These are phyloP conservation scores for Orycteropus afer DNA, from an alignment of 2,113 vertebrate genomes.

Conservation along the genomic window DNA sequence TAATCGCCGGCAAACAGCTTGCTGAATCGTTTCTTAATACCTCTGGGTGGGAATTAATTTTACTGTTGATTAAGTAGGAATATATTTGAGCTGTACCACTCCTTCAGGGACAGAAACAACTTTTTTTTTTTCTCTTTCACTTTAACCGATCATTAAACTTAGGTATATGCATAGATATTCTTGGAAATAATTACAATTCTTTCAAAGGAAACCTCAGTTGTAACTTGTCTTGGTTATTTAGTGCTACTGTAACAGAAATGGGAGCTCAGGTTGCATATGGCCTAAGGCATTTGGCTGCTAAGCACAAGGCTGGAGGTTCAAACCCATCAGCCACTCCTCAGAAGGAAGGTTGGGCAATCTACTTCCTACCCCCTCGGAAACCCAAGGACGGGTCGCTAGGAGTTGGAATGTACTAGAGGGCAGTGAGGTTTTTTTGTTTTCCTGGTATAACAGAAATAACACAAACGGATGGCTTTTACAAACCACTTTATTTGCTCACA, in stretches of 20 bases:
- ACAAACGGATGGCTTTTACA: neutral
- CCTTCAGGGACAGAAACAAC: constrained; percentile 57
- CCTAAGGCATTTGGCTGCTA: too few relatives aligned
- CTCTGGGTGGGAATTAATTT: constrained; percentile 69
- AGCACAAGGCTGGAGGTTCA: too few relatives aligned
- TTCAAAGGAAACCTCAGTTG: neutral
- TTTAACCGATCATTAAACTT: constrained; percentile 2
- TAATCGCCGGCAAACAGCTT: constrained; percentile 72
- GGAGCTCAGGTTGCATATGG: too few relatives aligned
- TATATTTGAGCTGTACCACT: constrained; percentile 34
- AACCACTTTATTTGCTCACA: neutral
- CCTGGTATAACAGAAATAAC: neutral
- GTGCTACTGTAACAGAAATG: neutral
- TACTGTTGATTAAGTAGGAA: constrained; percentile 73
- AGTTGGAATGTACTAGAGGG: too few relatives aligned
- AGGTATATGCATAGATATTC: neutral
- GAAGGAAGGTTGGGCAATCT: too few relatives aligned
- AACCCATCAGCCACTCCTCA: too few relatives aligned
- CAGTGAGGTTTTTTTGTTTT: too few relatives aligned
- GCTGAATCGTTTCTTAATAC: constrained; percentile 54
- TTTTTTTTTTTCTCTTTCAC: neutral
- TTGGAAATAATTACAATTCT: neutral
- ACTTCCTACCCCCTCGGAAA: too few relatives aligned
- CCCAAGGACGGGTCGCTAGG: too few relatives aligned
- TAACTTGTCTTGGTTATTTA: neutral